These are phyloP conservation scores for Rugalucina vietnamica DNA, from an alignment of 2,888 invertebrate species.

Conservation along the genomic window DNA sequence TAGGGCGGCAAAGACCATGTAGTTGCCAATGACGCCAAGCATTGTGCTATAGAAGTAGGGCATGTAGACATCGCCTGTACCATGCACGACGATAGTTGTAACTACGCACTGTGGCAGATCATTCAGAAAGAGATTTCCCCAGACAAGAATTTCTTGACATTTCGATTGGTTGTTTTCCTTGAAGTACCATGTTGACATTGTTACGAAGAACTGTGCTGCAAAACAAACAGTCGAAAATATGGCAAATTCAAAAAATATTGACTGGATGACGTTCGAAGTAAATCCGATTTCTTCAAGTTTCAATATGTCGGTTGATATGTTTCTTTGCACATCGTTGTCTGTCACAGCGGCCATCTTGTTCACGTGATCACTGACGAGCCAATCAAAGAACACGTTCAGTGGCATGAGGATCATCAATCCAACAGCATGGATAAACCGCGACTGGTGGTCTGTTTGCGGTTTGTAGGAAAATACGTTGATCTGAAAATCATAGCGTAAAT, in stretches of 20 bases:
- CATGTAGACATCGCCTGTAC: neutral
- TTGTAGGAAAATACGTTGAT: too few species aligned
- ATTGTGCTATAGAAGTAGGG: neutral
- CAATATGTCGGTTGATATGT: neutral
- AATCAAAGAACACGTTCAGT: slow-evolving; percentile 4
- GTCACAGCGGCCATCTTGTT: neutral
- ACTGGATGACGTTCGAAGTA: neutral
- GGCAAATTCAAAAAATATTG: neutral
- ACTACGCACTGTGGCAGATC: neutral
- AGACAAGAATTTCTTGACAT: neutral
- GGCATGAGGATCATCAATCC: neutral
- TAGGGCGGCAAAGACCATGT: neutral
- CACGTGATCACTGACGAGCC: neutral
- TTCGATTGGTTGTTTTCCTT: neutral
- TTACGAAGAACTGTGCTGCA: neutral
- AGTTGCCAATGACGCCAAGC: neutral
- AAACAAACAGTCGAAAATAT: neutral
- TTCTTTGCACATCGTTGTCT: neutral
- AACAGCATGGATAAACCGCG: neutral
- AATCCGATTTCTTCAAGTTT: neutral
- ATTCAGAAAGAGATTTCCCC: neutral
- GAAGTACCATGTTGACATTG: neutral
- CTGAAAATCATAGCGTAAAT: too few species aligned
- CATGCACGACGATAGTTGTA: neutral
- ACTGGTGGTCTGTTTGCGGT: neutral